A percentile compares a stretch with the other conserved stretches of the same genome.
Evolutionary conservation across 2,888 invertebrate genomes (phyloP).

Genomic region (Lottia gigantea): DNA sequence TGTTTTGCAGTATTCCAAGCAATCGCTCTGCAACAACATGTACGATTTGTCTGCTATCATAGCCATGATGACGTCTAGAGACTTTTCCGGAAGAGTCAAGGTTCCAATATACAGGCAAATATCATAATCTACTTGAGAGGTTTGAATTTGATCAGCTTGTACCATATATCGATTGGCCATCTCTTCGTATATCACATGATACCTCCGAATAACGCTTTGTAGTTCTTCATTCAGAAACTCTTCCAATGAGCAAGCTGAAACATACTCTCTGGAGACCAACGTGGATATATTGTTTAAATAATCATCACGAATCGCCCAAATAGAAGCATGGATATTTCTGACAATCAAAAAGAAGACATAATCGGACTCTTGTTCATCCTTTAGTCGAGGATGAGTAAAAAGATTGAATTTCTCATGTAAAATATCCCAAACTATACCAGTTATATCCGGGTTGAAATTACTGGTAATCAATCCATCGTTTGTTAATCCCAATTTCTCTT

Average conservation of each 20-base stretch:
- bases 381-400: conserved; percentile 12
- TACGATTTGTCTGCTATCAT: conserved; percentile 14
- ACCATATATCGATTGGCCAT: conserved; percentile 7
- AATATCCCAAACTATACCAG: conserved; percentile 12
- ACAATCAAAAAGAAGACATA: conserved; percentile 13
- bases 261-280: background rate
- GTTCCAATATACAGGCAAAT: conserved; percentile 17
- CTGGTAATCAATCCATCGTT: background rate
- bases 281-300: background rate
- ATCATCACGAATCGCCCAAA: conserved; percentile 12
- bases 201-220: background rate
- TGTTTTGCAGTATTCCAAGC: conserved; percentile 16
- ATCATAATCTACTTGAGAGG: conserved; percentile 5
- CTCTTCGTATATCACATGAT: conserved; percentile 9
- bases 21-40: conserved; percentile 12
- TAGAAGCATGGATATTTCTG: conserved; percentile 11
- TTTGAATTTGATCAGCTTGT: background rate
- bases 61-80: conserved; percentile 17
- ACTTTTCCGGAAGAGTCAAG: conserved; percentile 5
- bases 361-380: conserved; percentile 5
- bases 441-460: background rate
- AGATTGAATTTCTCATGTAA: background rate
- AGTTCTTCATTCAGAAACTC: background rate
- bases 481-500: conserved; percentile 15
- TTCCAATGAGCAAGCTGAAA: conserved; percentile 11